phyloP scores from a whole-genome alignment of 2,888 invertebrate species.

The Athalia circularis region DNA sequence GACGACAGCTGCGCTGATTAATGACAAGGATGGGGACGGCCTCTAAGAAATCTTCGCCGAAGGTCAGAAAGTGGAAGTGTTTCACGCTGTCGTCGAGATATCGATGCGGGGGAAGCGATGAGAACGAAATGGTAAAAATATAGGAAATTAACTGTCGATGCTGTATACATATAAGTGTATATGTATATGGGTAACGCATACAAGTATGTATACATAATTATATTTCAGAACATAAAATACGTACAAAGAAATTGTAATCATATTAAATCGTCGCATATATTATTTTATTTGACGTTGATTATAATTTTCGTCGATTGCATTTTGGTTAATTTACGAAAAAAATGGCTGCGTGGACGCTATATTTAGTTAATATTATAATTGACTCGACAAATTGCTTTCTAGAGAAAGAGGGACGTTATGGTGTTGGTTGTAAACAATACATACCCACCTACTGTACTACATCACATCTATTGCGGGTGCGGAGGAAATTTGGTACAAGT shows the following conservation, averaged over 20 bases:
- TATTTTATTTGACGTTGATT: not conserved
- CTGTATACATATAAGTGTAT: not conserved
- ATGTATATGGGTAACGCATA: no score
- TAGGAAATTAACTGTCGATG: slow-evolving; percentile 27
- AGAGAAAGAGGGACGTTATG: not conserved
- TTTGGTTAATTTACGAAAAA: no score
- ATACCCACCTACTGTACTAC: not conserved
- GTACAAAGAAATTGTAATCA: no score
- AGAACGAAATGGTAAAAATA: not conserved
- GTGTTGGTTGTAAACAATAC: slow-evolving; percentile 30
- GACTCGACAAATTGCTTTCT: not conserved
- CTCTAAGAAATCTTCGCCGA: slow-evolving; percentile 50
- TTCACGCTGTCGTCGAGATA: slow-evolving; percentile 36
- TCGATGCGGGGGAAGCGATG: not conserved
- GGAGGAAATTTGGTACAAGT: slow-evolving; percentile 54
- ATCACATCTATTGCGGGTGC: not conserved
- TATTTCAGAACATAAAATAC: no score
- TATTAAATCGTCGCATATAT: no score
- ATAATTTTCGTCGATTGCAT: no score
- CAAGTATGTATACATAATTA: no score
- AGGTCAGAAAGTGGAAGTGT: slow-evolving; percentile 45
- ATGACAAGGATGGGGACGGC: slow-evolving; percentile 51
- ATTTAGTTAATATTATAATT: no score
- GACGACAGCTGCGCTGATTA: slow-evolving; percentile 57
- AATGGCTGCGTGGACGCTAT: no score